phyloP scores from a whole-genome alignment of 30 jellyfish, hydroid and myxozoan species.

The Turritopsis rubra region DNA sequence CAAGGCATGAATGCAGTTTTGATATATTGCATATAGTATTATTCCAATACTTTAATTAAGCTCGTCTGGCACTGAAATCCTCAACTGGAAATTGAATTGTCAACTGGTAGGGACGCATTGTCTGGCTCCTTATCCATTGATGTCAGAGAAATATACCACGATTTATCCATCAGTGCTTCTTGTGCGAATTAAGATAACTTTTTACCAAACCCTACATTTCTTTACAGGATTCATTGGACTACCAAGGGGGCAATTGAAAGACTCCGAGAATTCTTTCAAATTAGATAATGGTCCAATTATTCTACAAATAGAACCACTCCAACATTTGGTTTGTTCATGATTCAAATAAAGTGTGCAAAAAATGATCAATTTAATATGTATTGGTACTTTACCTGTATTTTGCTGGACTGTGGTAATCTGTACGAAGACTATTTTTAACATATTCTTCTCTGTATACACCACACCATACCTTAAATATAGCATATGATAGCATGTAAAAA shows the following conservation, averaged over 20 bases:
- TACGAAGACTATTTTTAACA: conserved; percentile 8
- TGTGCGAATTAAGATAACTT: no score
- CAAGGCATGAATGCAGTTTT: no score
- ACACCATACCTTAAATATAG: conserved; percentile 84
- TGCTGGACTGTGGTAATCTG: conserved; percentile 38
- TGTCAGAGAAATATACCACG: no score
- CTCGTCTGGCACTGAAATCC: no score
- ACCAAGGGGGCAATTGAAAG: conserved; percentile 66
- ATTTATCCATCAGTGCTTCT: no score
- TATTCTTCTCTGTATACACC: conserved; percentile 51
- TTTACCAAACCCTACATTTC: conserved; percentile 85
- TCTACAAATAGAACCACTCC: conserved; percentile 46
- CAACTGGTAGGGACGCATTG: no score
- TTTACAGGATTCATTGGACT: conserved; percentile 74
- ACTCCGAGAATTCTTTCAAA: conserved; percentile 63
- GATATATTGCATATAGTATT: background rate
- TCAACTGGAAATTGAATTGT: no score
- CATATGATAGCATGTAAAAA: background rate
- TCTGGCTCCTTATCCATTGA: no score
- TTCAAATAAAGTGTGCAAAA: no score
- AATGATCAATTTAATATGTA: background rate
- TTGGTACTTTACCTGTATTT: conserved; percentile 24
- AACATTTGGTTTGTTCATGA: no score
- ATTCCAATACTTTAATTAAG: no score
- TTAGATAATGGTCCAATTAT: conserved; percentile 79